These are phyloP conservation scores for Sinocyclocheilus grahami DNA, from an alignment of 2,113 vertebrate species.

Conservation along the genomic window DNA sequence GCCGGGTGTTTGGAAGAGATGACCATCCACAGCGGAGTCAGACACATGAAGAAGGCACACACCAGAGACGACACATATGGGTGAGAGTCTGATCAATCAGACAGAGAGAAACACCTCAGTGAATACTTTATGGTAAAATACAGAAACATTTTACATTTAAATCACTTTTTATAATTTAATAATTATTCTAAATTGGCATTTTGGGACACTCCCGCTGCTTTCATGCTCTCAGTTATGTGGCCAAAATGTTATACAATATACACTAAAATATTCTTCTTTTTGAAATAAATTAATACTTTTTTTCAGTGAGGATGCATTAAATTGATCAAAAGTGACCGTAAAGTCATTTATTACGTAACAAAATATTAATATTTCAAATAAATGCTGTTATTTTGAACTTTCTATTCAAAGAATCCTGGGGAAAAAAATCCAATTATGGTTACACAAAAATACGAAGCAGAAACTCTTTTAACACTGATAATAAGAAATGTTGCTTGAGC, in stretches of 20 bases:
- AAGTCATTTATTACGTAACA: not conserved
- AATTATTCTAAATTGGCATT: not conserved
- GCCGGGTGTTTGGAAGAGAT: slow-evolving; percentile 95
- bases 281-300: not conserved
- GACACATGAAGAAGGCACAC: slow-evolving; percentile 92
- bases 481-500: not conserved
- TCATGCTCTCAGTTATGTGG: not conserved
- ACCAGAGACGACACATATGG: slow-evolving; percentile 90
- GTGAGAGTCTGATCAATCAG: slow-evolving; percentile 77
- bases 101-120: not conserved
- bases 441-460: not conserved
- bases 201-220: not conserved
- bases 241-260: not conserved
- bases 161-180: not conserved
- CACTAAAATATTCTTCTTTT: not conserved
- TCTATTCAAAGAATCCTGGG: not conserved
- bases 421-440: not conserved
- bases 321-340: not conserved
- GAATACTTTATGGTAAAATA: not conserved
- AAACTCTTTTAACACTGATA: not conserved
- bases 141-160: too few relatives aligned
- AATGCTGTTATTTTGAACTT: not conserved
- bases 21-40: slow-evolving; percentile 95
- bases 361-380: not conserved
- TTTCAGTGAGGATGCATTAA: not conserved